These are phyloP conservation scores for Nycticryphes semicollaris DNA, from an alignment of 2,113 vertebrate species.

Conservation along the genomic window DNA sequence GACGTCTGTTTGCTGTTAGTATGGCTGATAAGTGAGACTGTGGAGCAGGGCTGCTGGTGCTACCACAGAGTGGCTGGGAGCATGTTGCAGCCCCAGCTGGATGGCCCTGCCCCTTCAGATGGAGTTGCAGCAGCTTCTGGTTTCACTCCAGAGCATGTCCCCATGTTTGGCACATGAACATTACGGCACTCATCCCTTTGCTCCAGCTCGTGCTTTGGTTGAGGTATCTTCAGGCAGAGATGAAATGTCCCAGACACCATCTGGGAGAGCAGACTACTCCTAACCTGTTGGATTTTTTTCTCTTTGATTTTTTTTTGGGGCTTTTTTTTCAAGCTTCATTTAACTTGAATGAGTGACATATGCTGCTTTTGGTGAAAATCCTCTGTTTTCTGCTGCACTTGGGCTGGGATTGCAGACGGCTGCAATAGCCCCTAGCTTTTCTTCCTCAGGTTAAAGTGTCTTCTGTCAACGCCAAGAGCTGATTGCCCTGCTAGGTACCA, in stretches of 20 bases:
- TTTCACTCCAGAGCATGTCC: background rate
- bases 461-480: background rate
- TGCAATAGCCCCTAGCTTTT: background rate
- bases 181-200: background rate
- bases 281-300: background rate
- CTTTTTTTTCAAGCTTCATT: background rate
- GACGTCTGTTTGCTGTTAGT: background rate
- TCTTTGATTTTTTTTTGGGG: background rate
- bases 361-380: background rate
- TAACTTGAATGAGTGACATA: background rate
- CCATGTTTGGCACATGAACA: background rate
- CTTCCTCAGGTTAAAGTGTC: background rate
- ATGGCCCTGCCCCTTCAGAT: background rate
- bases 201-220: background rate
- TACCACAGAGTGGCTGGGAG: background rate
- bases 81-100: background rate
- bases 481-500: background rate
- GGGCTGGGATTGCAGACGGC: background rate
- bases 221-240: background rate
- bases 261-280: background rate
- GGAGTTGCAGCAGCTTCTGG: background rate
- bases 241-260: background rate
- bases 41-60: background rate
- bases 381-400: background rate
- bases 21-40: background rate